A percentile compares a stretch with the other conserved stretches of the same genome.
Conservation (phyloP, 2,888 invertebrate genomes). For the Cremastobaeus sp. region DNA sequence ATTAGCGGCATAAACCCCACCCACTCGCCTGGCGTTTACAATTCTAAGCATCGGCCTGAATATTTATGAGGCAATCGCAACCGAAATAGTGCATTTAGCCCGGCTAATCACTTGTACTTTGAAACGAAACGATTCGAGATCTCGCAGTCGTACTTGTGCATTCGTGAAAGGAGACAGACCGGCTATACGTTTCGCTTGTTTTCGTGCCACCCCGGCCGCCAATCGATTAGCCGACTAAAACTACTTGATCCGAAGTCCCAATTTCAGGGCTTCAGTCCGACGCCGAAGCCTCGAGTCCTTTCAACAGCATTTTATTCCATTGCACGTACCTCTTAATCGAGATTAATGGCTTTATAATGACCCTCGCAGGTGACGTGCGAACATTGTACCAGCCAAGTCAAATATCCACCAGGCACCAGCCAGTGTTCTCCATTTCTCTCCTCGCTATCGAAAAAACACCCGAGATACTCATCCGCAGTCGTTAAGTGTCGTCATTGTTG, state of each 20-base stretch:
- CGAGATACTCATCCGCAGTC: neutral
- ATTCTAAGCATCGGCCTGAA: constrained; percentile 44
- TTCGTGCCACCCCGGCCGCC: constrained; percentile 51
- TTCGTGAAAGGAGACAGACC: constrained; percentile 42
- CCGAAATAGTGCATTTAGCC: constrained; percentile 42
- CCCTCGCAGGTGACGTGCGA: constrained; percentile 45
- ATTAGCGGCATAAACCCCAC: neutral
- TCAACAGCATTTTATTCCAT: constrained; percentile 44
- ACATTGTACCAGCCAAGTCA: constrained; percentile 15
- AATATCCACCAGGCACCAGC: constrained; percentile 1
- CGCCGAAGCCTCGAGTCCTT: constrained; percentile 47
- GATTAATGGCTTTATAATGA: constrained; percentile 59
- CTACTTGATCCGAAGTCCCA: constrained; percentile 50
- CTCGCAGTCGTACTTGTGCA: constrained; percentile 41
- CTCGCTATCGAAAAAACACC: constrained; percentile 5
- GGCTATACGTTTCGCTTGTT: constrained; percentile 50
- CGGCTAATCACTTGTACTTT: constrained; percentile 45
- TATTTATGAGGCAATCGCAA: constrained; percentile 38
- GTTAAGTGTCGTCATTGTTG: constrained; percentile 23
- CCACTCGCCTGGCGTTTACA: constrained; percentile 37
- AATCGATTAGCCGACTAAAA: constrained; percentile 57
- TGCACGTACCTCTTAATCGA: constrained; percentile 30
- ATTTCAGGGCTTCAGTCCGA: constrained; percentile 53
- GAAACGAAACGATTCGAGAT: constrained; percentile 39
- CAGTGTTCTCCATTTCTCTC: too few relatives aligned